Conservation (phyloP, 2,113 vertebrate species). For the Tyrannus savana region DNA sequence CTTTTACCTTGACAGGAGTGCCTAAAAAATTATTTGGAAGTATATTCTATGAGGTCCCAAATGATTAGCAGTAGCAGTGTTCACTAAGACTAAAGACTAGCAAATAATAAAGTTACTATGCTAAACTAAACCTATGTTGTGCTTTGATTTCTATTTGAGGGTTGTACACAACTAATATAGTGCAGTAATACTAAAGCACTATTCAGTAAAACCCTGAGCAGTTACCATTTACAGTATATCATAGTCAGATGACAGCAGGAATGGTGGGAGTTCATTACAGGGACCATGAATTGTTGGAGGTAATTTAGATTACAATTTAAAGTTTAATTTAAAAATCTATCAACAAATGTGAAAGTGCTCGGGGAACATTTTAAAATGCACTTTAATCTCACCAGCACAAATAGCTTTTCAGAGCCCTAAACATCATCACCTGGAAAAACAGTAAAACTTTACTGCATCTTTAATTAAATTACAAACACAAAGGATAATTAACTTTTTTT, state of each 20-base stretch:
- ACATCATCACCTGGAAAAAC: conserved; percentile 85
- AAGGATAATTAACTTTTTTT: conserved; percentile 88
- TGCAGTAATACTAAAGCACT: conserved; percentile 70
- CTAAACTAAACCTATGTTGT: conserved; percentile 40
- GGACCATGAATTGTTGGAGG: conserved; percentile 88
- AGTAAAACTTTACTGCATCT: conserved; percentile 87
- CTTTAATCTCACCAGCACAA: conserved; percentile 85
- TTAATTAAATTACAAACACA: conserved; percentile 93
- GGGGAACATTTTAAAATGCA: conserved; percentile 87
- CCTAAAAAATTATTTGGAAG: conserved; percentile 37
- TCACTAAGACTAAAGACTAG: conserved; percentile 38
- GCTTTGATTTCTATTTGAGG: conserved; percentile 72
- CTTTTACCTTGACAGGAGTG: conserved; percentile 15
- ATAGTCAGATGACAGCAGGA: conserved; percentile 80
- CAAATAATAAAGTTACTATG: conserved; percentile 62
- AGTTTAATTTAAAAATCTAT: conserved; percentile 93
- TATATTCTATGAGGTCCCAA: not conserved
- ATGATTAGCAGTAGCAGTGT: not conserved
- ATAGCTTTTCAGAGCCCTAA: conserved; percentile 84
- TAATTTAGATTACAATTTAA: conserved; percentile 92
- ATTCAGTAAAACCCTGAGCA: conserved; percentile 74
- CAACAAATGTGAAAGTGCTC: conserved; percentile 90
- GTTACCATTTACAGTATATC: conserved; percentile 79
- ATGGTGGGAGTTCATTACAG: conserved; percentile 87
- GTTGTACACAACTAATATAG: conserved; percentile 71